Conservation (phyloP, 2,797 vertebrate genomes). For the Sebastes nivosus region DNA sequence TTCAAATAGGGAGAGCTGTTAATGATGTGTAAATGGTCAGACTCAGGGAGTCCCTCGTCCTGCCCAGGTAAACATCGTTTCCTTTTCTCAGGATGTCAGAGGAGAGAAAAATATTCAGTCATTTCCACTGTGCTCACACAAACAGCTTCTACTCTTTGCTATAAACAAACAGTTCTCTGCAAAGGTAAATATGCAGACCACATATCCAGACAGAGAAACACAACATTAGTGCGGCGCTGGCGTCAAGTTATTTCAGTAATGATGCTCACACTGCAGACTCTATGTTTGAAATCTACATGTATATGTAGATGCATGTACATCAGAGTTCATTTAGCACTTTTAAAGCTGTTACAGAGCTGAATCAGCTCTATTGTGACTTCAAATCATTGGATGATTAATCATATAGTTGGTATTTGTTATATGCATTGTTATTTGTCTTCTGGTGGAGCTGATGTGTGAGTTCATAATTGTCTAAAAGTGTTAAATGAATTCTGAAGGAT, state of each 20-base stretch:
- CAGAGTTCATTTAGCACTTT: conserved; percentile 2
- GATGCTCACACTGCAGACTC: conserved; percentile 32
- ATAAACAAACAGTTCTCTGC: conserved; percentile 42
- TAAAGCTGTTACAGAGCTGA: not conserved
- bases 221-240: not conserved
- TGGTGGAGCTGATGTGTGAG: not conserved
- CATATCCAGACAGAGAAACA: conserved; percentile 39
- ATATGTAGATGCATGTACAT: not conserved
- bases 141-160: conserved; percentile 47
- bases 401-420: not conserved
- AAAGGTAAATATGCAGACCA: conserved; percentile 46
- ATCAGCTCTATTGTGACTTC: not conserved
- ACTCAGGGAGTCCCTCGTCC: conserved; percentile 25
- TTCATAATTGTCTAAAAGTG: not conserved
- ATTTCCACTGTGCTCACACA: conserved; percentile 38
- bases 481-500: not conserved
- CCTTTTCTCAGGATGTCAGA: conserved; percentile 37
- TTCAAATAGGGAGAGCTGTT: conserved; percentile 55
- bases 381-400: not conserved
- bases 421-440: not conserved
- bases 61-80: conserved; percentile 61
- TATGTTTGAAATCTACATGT: not conserved
- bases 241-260: conserved; percentile 17
- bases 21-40: conserved; percentile 51
- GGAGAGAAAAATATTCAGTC: conserved; percentile 33